These are phyloP conservation scores for Rhodeus uyekii DNA, from an alignment of 2,797 vertebrate genomes.

Conservation along the genomic window DNA sequence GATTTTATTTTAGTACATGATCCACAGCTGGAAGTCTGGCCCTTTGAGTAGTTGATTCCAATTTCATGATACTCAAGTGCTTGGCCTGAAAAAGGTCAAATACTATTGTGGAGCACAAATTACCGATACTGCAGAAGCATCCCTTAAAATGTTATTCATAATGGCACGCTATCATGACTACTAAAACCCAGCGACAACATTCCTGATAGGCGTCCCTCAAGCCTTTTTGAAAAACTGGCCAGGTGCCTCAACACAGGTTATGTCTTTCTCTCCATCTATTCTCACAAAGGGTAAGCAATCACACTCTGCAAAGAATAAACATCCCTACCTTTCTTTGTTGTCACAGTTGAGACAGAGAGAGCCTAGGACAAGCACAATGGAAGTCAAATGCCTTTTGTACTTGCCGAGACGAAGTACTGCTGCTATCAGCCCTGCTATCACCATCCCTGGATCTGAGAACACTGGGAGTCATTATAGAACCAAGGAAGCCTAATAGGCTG, in stretches of 20 bases:
- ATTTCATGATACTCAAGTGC: not conserved
- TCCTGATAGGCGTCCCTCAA: slow-evolving; percentile 27
- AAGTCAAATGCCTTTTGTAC: slow-evolving; percentile 74
- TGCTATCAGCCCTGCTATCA: slow-evolving; percentile 75
- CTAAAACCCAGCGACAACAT: not conserved
- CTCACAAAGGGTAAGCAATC: slow-evolving; percentile 73
- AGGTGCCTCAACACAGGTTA: slow-evolving; percentile 68
- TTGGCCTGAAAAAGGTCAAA: not conserved
- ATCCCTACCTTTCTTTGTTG: slow-evolving; percentile 71
- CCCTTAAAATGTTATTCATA: not conserved
- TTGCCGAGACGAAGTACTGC: slow-evolving; percentile 64
- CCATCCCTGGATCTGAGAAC: slow-evolving; percentile 72
- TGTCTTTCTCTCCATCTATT: slow-evolving; percentile 65
- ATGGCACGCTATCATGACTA: no score
- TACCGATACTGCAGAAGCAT: not conserved
- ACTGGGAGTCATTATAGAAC: slow-evolving; percentile 73
- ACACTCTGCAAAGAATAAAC: slow-evolving; percentile 68
- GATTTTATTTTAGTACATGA: not conserved
- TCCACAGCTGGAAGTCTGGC: not conserved
- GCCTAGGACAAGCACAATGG: slow-evolving; percentile 68
- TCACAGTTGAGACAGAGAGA: slow-evolving; percentile 59
- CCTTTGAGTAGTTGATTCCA: not conserved
- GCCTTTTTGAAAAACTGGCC: slow-evolving; percentile 61
- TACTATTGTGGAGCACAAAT: not conserved
- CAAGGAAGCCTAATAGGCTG: slow-evolving; percentile 73